A percentile compares a stretch with the other conserved stretches of the same genome.
These are phyloP conservation scores for Aleiodes sp. DNA, from an alignment of 1,140 invertebrate genomes.

Conservation along the genomic window DNA sequence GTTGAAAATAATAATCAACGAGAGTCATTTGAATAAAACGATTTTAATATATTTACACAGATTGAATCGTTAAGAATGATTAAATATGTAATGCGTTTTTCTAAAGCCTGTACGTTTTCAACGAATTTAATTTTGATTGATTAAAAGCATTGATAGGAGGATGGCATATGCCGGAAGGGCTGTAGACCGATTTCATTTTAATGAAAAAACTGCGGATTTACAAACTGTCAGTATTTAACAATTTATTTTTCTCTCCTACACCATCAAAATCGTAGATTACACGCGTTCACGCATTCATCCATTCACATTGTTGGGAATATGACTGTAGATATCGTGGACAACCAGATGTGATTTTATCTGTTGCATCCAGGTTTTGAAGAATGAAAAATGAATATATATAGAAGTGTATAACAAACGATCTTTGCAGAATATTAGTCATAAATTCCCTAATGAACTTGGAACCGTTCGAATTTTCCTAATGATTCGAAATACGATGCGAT, in stretches of 20 bases:
- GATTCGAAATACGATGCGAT: constrained; percentile 3
- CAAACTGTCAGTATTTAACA: constrained; percentile 1
- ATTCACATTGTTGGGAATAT: background rate
- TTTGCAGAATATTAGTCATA: background rate
- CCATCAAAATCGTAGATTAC: background rate
- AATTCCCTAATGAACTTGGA: background rate
- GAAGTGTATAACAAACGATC: background rate
- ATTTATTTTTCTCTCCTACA: constrained; percentile 15
- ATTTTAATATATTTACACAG: too few relatives aligned
- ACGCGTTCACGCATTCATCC: background rate
- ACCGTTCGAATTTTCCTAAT: constrained; percentile 16
- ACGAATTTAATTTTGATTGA: too few relatives aligned
- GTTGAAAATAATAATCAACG: constrained; percentile 23
- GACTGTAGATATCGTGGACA: background rate
- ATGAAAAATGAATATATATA: too few relatives aligned
- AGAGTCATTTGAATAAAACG: too few relatives aligned
- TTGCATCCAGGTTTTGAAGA: too few relatives aligned
- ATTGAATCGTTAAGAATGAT: too few relatives aligned
- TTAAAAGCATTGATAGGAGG: background rate
- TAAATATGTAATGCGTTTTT: too few relatives aligned
- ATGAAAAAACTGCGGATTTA: background rate
- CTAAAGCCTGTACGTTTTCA: too few relatives aligned
- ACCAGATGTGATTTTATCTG: constrained; percentile 5
- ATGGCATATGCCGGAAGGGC: background rate
- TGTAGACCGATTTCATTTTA: background rate